Evolutionary conservation across 2,888 invertebrate species (phyloP).

Genomic region (Amphipyra tragopoginis): DNA sequence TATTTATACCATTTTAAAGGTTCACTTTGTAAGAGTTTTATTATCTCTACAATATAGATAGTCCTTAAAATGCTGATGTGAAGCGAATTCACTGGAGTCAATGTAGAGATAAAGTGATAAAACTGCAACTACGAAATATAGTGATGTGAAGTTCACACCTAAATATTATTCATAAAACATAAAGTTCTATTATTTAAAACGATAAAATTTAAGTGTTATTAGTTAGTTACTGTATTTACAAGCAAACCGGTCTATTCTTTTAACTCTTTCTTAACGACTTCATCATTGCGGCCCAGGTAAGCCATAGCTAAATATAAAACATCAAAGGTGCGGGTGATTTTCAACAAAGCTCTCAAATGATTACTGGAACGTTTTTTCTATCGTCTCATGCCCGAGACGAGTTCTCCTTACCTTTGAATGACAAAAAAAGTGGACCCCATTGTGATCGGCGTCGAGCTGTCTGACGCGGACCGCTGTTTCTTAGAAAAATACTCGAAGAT

Average conservation of each 20-base stretch:
- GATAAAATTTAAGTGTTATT: slow-evolving; percentile 44
- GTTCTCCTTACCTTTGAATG: slow-evolving; percentile 75
- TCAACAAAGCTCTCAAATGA: slow-evolving; percentile 76
- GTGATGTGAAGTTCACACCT: background rate
- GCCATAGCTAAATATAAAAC: slow-evolving; percentile 75
- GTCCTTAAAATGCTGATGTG: background rate
- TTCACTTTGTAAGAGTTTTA: slow-evolving; percentile 3
- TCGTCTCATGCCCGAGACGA: slow-evolving; percentile 75
- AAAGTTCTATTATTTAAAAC: slow-evolving; percentile 28
- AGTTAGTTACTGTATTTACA: slow-evolving; percentile 35
- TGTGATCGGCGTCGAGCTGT: slow-evolving; percentile 87
- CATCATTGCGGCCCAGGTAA: slow-evolving; percentile 73
- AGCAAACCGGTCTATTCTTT: slow-evolving; percentile 59
- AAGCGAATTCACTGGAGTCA: background rate
- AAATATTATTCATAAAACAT: slow-evolving; percentile 6
- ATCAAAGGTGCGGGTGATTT: slow-evolving; percentile 75
- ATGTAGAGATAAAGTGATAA: background rate
- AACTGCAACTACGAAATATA: background rate
- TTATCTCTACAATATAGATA: too few species aligned
- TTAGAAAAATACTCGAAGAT: slow-evolving; percentile 73
- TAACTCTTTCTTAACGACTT: slow-evolving; percentile 73
- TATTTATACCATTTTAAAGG: slow-evolving; percentile 45
- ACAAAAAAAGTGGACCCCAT: slow-evolving; percentile 82
- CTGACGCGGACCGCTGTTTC: slow-evolving; percentile 81
- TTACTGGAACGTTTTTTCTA: slow-evolving; percentile 79